Evolutionary conservation across 2,113 vertebrate species (phyloP).

Genomic region (Zosterops lateralis): DNA sequence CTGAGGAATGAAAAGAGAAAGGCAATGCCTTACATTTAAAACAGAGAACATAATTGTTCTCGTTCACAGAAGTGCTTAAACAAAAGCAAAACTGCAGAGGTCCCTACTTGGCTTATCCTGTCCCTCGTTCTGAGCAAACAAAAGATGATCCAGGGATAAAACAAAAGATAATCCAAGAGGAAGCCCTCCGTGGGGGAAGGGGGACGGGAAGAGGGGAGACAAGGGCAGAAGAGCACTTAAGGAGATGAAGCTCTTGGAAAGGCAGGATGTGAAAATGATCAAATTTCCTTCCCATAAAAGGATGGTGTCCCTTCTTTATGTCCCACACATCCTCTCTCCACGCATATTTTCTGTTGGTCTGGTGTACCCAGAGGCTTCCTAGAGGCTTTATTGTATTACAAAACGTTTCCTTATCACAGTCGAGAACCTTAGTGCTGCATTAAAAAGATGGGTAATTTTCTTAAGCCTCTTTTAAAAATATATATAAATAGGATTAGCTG

Average conservation of each 20-base stretch:
- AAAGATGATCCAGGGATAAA: constrained; percentile 33
- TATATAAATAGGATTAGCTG: constrained; percentile 79
- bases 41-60: not conserved
- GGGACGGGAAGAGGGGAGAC: not conserved
- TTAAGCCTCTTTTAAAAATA: constrained; percentile 79
- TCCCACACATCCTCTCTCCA: constrained; percentile 66
- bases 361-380: constrained; percentile 74
- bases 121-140: constrained; percentile 42
- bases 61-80: constrained; percentile 31
- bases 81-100: constrained; percentile 20
- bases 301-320: constrained; percentile 62
- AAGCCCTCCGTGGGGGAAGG: not conserved
- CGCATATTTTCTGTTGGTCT: constrained; percentile 32
- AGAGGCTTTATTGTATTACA: constrained; percentile 79
- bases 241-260: constrained; percentile 38
- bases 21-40: constrained; percentile 22
- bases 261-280: constrained; percentile 71
- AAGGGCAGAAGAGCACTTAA: constrained; percentile 6
- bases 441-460: constrained; percentile 81
- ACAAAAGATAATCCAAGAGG: constrained; percentile 50
- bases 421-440: constrained; percentile 76
- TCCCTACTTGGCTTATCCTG: constrained; percentile 6
- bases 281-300: constrained; percentile 72
- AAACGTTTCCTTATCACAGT: constrained; percentile 77
- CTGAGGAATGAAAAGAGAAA: constrained; percentile 51